Percentiles rank a stretch among this genome's conserved stretches.
These are phyloP conservation scores for Amblyopsis hoosieri DNA, from an alignment of 2,797 vertebrate species.

Conservation along the genomic window DNA sequence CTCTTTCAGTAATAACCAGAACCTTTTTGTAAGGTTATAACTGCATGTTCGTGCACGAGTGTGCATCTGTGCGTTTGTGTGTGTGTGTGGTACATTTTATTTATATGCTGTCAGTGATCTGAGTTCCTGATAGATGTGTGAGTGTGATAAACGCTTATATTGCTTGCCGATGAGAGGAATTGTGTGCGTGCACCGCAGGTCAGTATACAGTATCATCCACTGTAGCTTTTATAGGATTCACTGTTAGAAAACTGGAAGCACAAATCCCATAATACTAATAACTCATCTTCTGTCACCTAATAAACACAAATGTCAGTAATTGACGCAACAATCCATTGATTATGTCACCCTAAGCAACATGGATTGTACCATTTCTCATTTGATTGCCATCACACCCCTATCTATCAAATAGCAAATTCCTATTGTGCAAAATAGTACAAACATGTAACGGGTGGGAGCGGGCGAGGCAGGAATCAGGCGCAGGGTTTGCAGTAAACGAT, in stretches of 20 bases:
- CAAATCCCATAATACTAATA: no score
- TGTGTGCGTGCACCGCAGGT: conserved; percentile 20
- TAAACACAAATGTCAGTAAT: no score
- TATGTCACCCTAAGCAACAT: no score
- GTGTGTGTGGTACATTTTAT: conserved; percentile 1
- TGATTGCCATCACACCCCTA: no score
- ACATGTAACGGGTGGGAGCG: no score
- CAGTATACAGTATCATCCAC: not conserved
- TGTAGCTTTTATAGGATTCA: not conserved
- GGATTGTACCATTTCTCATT: no score
- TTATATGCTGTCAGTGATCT: conserved; percentile 45
- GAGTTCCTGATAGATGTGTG: conserved; percentile 64
- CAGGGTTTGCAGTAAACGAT: no score
- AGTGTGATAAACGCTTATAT: conserved; percentile 57
- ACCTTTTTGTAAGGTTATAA: not conserved
- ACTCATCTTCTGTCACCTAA: no score
- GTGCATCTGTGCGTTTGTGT: conserved; percentile 6
- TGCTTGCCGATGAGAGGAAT: conserved; percentile 61
- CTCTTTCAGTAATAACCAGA: not conserved
- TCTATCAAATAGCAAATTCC: no score
- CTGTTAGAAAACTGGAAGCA: no score
- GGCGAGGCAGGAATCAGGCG: no score
- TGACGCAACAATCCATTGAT: not conserved
- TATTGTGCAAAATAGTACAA: no score
- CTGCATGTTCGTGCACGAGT: not conserved